Evolutionary conservation across 2,113 vertebrate genomes (phyloP), one percentile per base, ranked within the genome.

Genomic region (Prunella himalayana): DNA sequence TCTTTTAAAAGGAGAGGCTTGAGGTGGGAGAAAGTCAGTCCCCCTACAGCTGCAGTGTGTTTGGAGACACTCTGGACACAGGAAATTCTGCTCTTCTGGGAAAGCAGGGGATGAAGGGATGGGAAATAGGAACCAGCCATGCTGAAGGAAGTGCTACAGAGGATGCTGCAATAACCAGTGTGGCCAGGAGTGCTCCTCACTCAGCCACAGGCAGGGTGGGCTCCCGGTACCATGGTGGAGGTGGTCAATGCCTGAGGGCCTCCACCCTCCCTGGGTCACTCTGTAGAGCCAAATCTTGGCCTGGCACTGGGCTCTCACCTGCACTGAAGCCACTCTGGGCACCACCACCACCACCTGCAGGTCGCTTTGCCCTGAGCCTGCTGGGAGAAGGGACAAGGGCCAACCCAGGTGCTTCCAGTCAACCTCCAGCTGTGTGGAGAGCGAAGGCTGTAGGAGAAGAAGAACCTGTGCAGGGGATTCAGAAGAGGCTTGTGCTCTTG

Each of bases 201-300:
- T 68, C 41, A 85, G 33, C 2, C 41, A 28, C 51, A 28, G 30
- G 59, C 13, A 82, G 50, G 37, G 18, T 3, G 5, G 53, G 47
- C 19, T 80, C 31, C 44, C 0, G 0, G 42, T 44, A 12, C 30
- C 51, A 35, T 0, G 0, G 42, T 10, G 28, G 30, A 73, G 47
- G 12, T 49, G 42, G 35, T 27, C 39, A 33, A 19, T 63, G 35
- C 61, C 68, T 31, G 63, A 37, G 72, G 37, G 39, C 54, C 30
- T 63, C 81, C 81, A 69, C 22, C 23, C 56, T 69, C n/a, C 28
- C 41, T 51, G 45, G 27, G 50, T 35, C 15, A 37, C 56, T 42
- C 20, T 59, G 25, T 12, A 42, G 23, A 89, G 33, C 41, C 33
- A 8, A 47, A 35, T 33, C 41, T 41, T 65, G 54, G 33, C 13